A percentile compares a stretch with the other conserved stretches of the same genome.
Evolutionary conservation across 2,888 invertebrate species (phyloP).

Genomic region (Diogma glabrata): DNA sequence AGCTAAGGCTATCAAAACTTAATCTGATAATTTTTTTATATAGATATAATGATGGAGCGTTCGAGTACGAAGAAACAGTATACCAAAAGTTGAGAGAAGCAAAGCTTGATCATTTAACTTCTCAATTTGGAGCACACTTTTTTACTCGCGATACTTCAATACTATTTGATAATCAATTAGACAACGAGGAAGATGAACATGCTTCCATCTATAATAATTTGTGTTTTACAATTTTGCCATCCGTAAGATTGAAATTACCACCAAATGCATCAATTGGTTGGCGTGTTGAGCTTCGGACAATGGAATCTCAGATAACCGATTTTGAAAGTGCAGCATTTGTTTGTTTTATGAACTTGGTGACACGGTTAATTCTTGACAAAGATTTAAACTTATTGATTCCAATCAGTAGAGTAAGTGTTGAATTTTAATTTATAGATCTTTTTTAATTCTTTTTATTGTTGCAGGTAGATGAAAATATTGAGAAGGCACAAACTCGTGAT

Average conservation of each 20-base stretch:
- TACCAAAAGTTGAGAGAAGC: conserved; percentile 73
- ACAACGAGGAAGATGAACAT: conserved; percentile 87
- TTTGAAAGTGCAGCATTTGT: conserved; percentile 99
- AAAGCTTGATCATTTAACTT: conserved; percentile 84
- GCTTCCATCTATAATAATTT: conserved; percentile 99
- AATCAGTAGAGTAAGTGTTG: conserved; percentile 91
- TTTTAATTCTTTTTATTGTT: no score
- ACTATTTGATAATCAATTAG: conserved; percentile 84
- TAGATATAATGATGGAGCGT: conserved; percentile 86
- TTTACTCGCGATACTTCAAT: conserved; percentile 97
- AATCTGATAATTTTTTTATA: no score
- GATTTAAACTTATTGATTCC: conserved; percentile 93
- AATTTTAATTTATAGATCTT: no score
- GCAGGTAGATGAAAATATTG: conserved; percentile 92
- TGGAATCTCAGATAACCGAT: conserved; percentile 96
- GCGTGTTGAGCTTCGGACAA: conserved; percentile 98
- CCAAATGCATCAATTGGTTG: conserved; percentile 94
- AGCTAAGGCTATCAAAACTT: no score
- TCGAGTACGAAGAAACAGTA: conserved; percentile 73
- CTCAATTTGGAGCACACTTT: conserved; percentile 93
- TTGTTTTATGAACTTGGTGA: conserved; percentile 93
- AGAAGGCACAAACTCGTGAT: conserved; percentile 81
- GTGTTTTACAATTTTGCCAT: conserved; percentile 99
- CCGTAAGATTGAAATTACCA: conserved; percentile 97
- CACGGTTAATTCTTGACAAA: conserved; percentile 92